A percentile compares a stretch with the other conserved stretches of the same genome.
phyloP scores from a whole-genome alignment of 1,140 invertebrate species.

The Gonioctena quinquepunctata region DNA sequence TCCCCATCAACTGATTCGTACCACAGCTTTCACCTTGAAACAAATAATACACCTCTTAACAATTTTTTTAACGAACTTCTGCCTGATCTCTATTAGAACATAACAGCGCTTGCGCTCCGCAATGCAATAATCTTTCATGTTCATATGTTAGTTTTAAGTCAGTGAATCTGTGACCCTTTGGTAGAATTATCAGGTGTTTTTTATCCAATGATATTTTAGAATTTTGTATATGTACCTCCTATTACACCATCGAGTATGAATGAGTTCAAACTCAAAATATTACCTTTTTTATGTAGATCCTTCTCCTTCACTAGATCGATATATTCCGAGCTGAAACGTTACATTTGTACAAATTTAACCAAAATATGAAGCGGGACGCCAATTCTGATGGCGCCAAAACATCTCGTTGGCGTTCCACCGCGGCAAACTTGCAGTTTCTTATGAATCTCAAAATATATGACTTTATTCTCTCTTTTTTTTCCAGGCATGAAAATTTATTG shows the following conservation, averaged over 20 bases:
- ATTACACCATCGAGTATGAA: neutral
- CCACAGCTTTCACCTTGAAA: conserved; percentile 28
- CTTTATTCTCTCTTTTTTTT: too few species aligned
- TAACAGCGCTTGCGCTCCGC: conserved; percentile 37
- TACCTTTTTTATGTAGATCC: neutral
- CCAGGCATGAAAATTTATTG: too few species aligned
- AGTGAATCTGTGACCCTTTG: conserved; percentile 28
- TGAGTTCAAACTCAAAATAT: neutral
- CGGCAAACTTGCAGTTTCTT: too few species aligned
- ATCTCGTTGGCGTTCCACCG: too few species aligned
- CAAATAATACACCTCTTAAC: conserved; percentile 17
- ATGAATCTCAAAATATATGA: too few species aligned
- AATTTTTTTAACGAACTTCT: conserved; percentile 12
- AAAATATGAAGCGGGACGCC: neutral
- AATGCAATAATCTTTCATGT: neutral
- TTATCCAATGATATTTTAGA: neutral
- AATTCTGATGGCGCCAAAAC: too few species aligned
- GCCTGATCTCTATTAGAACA: conserved; percentile 23
- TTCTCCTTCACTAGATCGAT: conserved; percentile 8
- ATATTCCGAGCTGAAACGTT: conserved; percentile 25
- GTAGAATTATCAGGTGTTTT: conserved; percentile 36
- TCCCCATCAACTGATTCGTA: conserved; percentile 7
- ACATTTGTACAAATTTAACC: conserved; percentile 20
- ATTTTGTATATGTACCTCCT: neutral
- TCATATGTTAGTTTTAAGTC: neutral